Evolutionary conservation across 2,888 invertebrate genomes (phyloP).

Genomic region (Macrophya alboannulata): DNA sequence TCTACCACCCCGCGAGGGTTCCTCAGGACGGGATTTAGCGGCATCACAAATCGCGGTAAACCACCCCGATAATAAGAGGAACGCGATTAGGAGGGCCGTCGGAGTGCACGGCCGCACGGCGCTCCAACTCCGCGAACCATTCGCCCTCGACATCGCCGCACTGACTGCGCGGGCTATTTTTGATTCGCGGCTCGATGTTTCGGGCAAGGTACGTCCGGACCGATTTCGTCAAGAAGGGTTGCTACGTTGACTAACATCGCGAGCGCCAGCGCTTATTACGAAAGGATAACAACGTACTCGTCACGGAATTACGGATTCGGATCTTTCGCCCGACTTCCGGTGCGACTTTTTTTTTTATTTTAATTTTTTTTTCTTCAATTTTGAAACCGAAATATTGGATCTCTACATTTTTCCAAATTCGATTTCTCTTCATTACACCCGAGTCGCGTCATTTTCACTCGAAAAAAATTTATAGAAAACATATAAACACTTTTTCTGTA

Average conservation of each 20-base stretch:
- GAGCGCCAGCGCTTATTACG: slow-evolving; percentile 7
- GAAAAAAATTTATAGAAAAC: too few species aligned
- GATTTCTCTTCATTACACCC: too few species aligned
- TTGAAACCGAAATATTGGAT: not conserved
- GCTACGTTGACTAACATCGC: slow-evolving; percentile 25
- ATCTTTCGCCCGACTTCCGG: not conserved
- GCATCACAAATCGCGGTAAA: slow-evolving; percentile 66
- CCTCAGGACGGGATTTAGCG: slow-evolving; percentile 67
- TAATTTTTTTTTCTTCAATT: not conserved
- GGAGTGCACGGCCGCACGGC: slow-evolving; percentile 61
- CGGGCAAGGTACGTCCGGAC: slow-evolving; percentile 38
- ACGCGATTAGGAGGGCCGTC: slow-evolving; percentile 65
- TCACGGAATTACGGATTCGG: not conserved
- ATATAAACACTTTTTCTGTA: too few species aligned
- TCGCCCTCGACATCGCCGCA: slow-evolving; percentile 80
- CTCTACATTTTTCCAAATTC: too few species aligned
- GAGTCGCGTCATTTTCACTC: too few species aligned
- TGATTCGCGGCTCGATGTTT: slow-evolving; percentile 67
- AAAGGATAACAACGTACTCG: not conserved
- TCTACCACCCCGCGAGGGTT: slow-evolving; percentile 67
- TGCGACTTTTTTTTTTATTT: not conserved
- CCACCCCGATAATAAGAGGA: slow-evolving; percentile 67
- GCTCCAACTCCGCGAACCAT: slow-evolving; percentile 75
- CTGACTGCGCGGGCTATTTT: slow-evolving; percentile 78
- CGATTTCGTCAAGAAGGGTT: slow-evolving; percentile 31